Evolutionary conservation across 2,888 invertebrate genomes (phyloP).

Genomic region (Drosophila quinaria): DNA sequence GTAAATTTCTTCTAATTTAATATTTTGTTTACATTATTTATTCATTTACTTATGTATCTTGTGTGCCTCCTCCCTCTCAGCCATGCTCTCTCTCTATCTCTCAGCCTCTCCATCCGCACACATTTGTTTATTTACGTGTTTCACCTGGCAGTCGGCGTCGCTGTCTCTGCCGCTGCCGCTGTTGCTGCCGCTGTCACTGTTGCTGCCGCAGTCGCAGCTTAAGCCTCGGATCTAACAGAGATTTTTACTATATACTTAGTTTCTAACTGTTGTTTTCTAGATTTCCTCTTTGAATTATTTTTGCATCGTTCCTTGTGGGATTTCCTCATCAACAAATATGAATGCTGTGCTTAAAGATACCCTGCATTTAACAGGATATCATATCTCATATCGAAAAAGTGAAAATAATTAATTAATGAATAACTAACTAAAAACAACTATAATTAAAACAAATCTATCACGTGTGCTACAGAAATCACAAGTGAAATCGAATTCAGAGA

Average conservation of each 20-base stretch:
- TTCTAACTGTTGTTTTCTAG: background rate
- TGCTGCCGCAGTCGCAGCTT: conserved; percentile 5
- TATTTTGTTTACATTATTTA: conserved; percentile 80
- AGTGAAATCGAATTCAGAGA: too few relatives aligned
- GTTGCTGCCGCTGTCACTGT: conserved; percentile 5
- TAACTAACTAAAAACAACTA: too few relatives aligned
- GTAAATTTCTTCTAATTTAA: conserved; percentile 80
- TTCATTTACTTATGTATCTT: conserved; percentile 76
- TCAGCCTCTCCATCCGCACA: conserved; percentile 26
- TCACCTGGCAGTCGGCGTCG: conserved; percentile 39
- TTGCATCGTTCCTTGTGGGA: background rate
- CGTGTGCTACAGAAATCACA: too few relatives aligned
- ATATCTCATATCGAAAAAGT: background rate
- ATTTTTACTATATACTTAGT: background rate
- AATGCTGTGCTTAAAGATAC: background rate
- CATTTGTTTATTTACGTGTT: conserved; percentile 52
- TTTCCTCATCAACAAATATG: background rate
- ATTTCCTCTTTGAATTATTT: background rate
- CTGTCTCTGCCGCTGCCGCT: conserved; percentile 11
- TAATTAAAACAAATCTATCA: too few relatives aligned
- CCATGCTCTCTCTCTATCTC: conserved; percentile 12
- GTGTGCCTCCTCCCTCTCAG: conserved; percentile 22
- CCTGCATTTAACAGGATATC: background rate
- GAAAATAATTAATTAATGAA: background rate
- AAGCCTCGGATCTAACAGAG: conserved; percentile 14